Percentiles rank a stretch among this genome's conserved stretches.
These are phyloP conservation scores for Hippocampus guttulatus DNA, from an alignment of 2,113 vertebrate species.

Conservation along the genomic window DNA sequence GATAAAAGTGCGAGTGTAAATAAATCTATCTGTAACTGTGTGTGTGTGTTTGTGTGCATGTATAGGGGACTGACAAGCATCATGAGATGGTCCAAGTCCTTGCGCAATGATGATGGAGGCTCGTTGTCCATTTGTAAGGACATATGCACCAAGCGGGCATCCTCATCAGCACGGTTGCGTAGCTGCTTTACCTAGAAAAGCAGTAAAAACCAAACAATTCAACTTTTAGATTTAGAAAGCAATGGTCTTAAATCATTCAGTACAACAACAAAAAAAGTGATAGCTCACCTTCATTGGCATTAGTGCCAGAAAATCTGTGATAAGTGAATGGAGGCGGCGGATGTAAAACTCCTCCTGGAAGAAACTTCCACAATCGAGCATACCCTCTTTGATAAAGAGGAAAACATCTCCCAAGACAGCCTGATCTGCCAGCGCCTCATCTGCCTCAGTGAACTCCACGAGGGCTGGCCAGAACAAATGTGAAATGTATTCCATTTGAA, in stretches of 20 bases:
- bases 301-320: conserved; percentile 92
- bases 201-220: conserved; percentile 19
- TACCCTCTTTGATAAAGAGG: conserved; percentile 88
- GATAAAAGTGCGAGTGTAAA: neutral
- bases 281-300: conserved; percentile 96
- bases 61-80: conserved; percentile 76
- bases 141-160: conserved; percentile 94
- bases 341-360: conserved; percentile 91
- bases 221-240: neutral
- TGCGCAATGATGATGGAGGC: conserved; percentile 81
- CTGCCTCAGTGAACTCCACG: conserved; percentile 93
- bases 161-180: conserved; percentile 93
- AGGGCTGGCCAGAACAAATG: conserved; percentile 69
- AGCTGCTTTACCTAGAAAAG: conserved; percentile 88
- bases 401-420: conserved; percentile 88
- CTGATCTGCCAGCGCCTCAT: conserved; percentile 88
- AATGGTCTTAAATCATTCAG: neutral
- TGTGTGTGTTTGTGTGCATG: neutral
- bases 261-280: neutral
- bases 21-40: neutral
- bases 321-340: conserved; percentile 87
- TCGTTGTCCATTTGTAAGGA: conserved; percentile 93
- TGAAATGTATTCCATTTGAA: neutral
- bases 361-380: conserved; percentile 85
- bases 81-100: conserved; percentile 94